phyloP scores from a whole-genome alignment of 2,888 invertebrate genomes.

The Pandemis corylana region DNA sequence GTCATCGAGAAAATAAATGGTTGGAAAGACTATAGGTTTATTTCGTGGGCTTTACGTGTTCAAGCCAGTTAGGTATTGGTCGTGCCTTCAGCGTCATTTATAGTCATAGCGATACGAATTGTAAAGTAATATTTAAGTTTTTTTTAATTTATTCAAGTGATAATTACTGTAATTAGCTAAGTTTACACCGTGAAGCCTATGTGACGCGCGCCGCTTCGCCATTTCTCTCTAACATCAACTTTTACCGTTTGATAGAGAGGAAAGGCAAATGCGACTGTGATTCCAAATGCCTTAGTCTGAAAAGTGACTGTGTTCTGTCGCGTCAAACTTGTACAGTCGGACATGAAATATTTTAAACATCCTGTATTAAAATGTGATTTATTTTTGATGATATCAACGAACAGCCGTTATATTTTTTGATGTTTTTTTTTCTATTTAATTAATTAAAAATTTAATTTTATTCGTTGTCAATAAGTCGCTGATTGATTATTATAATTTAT shows the following conservation, averaged over 20 bases:
- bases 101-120: constrained; percentile 29
- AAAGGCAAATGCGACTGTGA: too few relatives aligned
- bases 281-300: too few relatives aligned
- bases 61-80: too few relatives aligned
- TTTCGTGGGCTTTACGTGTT: not conserved
- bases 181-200: not conserved
- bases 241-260: too few relatives aligned
- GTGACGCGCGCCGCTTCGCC: too few relatives aligned
- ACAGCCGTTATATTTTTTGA: constrained; percentile 37
- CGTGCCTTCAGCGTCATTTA: not conserved
- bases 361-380: not conserved
- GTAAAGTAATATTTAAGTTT: constrained; percentile 36
- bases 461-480: constrained; percentile 20
- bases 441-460: constrained; percentile 16
- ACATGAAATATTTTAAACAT: not conserved
- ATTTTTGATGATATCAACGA: constrained; percentile 18
- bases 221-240: too few relatives aligned
- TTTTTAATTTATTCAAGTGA: constrained; percentile 39
- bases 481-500: constrained; percentile 30
- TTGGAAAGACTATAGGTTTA: too few relatives aligned
- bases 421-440: constrained; percentile 28
- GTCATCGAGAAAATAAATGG: too few relatives aligned
- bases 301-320: too few relatives aligned
- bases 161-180: constrained; percentile 29
- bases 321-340: not conserved